phyloP scores from a whole-genome alignment of 1,140 invertebrate genomes.

The Aphelenchoides fujianensis region DNA sequence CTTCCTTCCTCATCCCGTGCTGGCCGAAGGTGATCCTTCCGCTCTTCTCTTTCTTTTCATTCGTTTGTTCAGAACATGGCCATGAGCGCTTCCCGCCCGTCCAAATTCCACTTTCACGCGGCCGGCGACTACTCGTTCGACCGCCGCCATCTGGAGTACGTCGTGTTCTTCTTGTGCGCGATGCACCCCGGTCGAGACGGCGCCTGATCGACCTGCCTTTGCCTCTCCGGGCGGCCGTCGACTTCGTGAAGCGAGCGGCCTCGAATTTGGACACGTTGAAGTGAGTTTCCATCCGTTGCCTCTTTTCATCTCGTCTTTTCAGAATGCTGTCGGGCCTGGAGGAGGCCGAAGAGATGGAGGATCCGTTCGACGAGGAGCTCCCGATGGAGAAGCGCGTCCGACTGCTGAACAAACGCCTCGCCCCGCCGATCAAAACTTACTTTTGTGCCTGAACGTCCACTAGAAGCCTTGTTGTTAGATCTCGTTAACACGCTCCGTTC shows the following conservation, averaged over 20 bases:
- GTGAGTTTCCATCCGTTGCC: not conserved
- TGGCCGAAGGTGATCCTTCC: no score
- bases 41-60: no score
- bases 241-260: not conserved
- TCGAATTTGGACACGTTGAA: not conserved
- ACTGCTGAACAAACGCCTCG: not conserved
- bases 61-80: no score
- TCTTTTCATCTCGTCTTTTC: no score
- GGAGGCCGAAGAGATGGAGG: no score
- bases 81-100: no score
- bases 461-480: not conserved
- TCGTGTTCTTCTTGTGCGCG: not conserved
- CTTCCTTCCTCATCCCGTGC: not conserved
- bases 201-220: not conserved
- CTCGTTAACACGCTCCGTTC: not conserved
- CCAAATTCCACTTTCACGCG: not conserved
- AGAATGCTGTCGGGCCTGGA: no score
- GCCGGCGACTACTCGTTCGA: not conserved
- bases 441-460: not conserved
- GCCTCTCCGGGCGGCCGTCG: constrained; percentile 1
- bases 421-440: not conserved
- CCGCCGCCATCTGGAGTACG: not conserved
- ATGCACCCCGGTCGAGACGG: not conserved
- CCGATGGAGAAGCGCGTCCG: not conserved
- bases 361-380: not conserved